A percentile compares a stretch with the other conserved stretches of the same genome.
Conservation (phyloP, 1,140 invertebrate genomes). For the Oncopodura yosiiana region DNA sequence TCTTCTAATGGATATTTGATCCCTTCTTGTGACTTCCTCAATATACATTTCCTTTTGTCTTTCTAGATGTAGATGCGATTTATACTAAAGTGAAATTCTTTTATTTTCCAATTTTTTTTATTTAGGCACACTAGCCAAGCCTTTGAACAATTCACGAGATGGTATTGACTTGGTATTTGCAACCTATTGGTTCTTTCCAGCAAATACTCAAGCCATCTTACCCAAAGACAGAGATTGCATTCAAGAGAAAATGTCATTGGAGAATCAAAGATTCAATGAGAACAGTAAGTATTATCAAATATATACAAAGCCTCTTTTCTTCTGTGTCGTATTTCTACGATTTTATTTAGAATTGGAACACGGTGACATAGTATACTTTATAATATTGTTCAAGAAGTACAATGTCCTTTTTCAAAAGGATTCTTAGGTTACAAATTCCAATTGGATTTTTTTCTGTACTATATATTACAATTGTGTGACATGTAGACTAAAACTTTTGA, state of each 20-base stretch:
- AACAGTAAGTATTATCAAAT: slow-evolving; percentile 38
- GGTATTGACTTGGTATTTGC: slow-evolving; percentile 46
- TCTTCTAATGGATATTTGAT: not conserved
- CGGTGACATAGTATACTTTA: too few species aligned
- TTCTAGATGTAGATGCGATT: not conserved
- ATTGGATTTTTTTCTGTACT: too few species aligned
- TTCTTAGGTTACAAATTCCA: too few species aligned
- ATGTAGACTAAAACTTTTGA: too few species aligned
- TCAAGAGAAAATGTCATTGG: slow-evolving; percentile 38
- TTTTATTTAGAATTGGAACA: too few species aligned
- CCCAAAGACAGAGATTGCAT: slow-evolving; percentile 44
- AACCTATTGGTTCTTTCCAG: slow-evolving; percentile 48
- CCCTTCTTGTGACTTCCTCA: not conserved
- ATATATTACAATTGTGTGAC: too few species aligned
- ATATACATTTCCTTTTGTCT: not conserved
- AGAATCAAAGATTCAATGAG: slow-evolving; percentile 39
- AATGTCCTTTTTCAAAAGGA: too few species aligned
- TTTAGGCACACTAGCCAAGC: slow-evolving; percentile 42
- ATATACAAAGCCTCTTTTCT: too few species aligned
- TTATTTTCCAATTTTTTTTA: slow-evolving; percentile 11
- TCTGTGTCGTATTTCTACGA: too few species aligned
- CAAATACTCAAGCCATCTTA: slow-evolving; percentile 42
- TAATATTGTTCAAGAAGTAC: too few species aligned
- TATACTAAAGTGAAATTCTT: not conserved
- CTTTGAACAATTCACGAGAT: slow-evolving; percentile 38